phyloP scores from a whole-genome alignment of 2,797 vertebrate genomes.

The Notoglanidium macrostoma region DNA sequence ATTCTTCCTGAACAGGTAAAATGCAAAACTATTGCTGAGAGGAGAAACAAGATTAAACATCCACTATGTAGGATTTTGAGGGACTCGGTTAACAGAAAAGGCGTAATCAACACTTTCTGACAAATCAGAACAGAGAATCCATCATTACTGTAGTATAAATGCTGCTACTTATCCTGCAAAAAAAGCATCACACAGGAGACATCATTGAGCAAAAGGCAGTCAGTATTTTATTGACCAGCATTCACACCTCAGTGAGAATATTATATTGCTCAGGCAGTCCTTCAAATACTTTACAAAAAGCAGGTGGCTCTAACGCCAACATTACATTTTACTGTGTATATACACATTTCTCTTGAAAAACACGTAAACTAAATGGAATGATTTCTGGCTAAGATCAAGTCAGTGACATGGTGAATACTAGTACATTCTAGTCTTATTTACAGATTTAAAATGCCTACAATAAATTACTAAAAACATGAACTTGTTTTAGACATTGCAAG shows the following conservation, averaged over 20 bases:
- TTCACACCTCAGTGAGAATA: conserved; percentile 56
- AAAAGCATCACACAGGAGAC: conserved; percentile 35
- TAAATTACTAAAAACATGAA: conserved; percentile 80
- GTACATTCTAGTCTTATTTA: conserved; percentile 62
- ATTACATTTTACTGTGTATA: conserved; percentile 45
- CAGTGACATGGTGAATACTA: conserved; percentile 68
- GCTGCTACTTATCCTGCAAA: not conserved
- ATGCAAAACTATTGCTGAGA: not conserved
- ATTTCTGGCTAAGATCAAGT: conserved; percentile 61
- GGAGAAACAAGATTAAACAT: not conserved
- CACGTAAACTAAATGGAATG: conserved; percentile 50
- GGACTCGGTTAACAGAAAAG: not conserved
- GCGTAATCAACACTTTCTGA: not conserved
- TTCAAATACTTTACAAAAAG: conserved; percentile 48
- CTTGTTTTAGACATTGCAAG: conserved; percentile 55
- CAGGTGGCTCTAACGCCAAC: conserved; percentile 52
- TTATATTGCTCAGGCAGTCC: conserved; percentile 57
- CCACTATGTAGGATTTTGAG: too few species aligned
- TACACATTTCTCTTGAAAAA: conserved; percentile 58
- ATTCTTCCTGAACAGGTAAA: not conserved
- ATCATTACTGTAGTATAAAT: not conserved
- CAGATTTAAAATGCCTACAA: conserved; percentile 78
- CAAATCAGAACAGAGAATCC: not conserved
- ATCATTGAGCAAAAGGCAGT: conserved; percentile 59
- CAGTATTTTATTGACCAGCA: conserved; percentile 60